phyloP scores from a whole-genome alignment of 2,797 vertebrate genomes.

The Tokudaia muenninki region DNA sequence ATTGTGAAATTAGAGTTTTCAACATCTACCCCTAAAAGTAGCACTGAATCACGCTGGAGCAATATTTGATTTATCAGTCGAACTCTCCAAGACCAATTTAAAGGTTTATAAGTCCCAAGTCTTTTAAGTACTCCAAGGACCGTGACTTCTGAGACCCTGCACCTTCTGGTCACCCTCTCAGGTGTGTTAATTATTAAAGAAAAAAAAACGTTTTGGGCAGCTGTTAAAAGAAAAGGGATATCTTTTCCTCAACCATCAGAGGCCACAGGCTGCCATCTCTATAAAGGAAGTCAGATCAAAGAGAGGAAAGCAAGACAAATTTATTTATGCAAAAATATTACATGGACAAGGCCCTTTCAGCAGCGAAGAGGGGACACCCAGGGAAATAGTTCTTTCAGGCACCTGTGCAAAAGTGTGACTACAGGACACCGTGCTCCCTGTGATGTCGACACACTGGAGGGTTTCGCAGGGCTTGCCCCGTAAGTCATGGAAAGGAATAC shows the following conservation, averaged over 20 bases:
- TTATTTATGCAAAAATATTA: not conserved
- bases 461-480: too few species aligned
- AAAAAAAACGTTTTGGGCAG: not conserved
- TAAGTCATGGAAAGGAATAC: not conserved
- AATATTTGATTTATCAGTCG: not conserved
- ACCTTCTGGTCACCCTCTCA: not conserved
- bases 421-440: not conserved
- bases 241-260: not conserved
- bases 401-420: not conserved
- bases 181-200: not conserved
- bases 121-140: not conserved
- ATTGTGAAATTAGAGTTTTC: not conserved
- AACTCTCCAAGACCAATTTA: not conserved
- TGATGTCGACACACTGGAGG: not conserved
- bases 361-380: not conserved
- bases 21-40: not conserved
- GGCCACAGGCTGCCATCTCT: not conserved
- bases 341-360: not conserved
- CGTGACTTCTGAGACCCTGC: not conserved
- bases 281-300: not conserved
- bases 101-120: not conserved
- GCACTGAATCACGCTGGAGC: not conserved
- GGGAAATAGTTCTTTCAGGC: not conserved
- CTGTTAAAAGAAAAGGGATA: not conserved
- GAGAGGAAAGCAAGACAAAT: not conserved